Base-by-base conservation (phyloP, 2,113 vertebrate species). In the Passer montanus region DNA sequence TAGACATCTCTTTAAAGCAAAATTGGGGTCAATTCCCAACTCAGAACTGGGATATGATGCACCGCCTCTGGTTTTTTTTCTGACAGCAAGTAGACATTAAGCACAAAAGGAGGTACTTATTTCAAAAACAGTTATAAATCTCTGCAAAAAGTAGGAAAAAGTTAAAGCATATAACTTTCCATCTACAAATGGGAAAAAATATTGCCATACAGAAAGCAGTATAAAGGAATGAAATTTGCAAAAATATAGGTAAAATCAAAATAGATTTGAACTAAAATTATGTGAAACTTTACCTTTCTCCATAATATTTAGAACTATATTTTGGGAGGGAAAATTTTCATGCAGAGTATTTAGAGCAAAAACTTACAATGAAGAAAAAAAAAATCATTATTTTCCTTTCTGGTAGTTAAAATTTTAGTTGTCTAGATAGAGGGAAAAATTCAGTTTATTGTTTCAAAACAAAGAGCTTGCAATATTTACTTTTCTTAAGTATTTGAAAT, bases 371-470 rank as follows among this genome's bases (percentile, higher is more conserved):
- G 19, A 39, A 58, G 14, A 5, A 52, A 86, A 66, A n/a, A 31
- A 3, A 6, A 4, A 2, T 8, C 5, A 33, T 6, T 60, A 1
- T 49, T 74, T 84, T 72, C 12, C 9, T n/a, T 22, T 24, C 15
- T 49, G 10, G 4, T 53, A 67, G 9, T 12, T 78, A 22, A 23
- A 78, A 62, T 75, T 50, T 23, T 62, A 50, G 13, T 30, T 73
- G 8, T 33, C 77, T 47, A 47, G 1, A 16, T 9, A 21, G 33
- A 22, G 5, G 11, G 1, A 2, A 21, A 9, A 22, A 3, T 1
- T 7, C 8, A 41, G 26, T 20, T 6, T 64, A 33, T 58, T 53
- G 5, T 30, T 85, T 79, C 17, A 82, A 50, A 84, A 83, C 17
- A 82, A 50, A 84, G 83, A 37, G 1, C 7, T 9, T 64, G 10